phyloP scores from a whole-genome alignment of 2,797 vertebrate species.

The Argentina silus region DNA sequence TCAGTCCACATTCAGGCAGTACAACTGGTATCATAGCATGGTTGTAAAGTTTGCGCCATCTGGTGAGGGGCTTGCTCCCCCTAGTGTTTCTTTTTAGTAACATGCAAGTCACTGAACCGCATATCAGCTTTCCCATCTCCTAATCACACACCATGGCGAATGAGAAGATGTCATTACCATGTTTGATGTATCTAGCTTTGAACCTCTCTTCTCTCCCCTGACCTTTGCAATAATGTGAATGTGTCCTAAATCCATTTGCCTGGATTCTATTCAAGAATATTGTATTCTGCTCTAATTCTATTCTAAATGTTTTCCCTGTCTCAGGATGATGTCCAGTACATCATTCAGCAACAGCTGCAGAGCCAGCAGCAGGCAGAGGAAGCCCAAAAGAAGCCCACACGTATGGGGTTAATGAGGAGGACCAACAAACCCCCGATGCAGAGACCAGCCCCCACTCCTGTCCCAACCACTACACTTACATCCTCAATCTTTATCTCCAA shows the following conservation, averaged over 20 bases:
- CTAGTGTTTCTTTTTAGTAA: too few relatives aligned
- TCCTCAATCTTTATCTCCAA: conserved; percentile 48
- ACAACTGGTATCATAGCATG: too few relatives aligned
- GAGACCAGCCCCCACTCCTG: conserved; percentile 34
- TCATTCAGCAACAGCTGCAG: conserved; percentile 78
- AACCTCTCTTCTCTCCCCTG: too few relatives aligned
- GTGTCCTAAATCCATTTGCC: too few relatives aligned
- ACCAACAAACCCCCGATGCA: conserved; percentile 51
- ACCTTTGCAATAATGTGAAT: too few relatives aligned
- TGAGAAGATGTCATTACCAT: too few relatives aligned
- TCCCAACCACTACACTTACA: background rate
- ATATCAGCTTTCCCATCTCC: background rate
- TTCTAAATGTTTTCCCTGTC: background rate
- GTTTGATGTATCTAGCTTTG: too few relatives aligned
- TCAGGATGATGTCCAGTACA: conserved; percentile 83
- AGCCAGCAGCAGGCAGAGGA: conserved; percentile 69
- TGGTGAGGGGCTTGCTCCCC: conserved; percentile 23
- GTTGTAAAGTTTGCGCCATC: too few relatives aligned
- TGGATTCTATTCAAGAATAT: too few relatives aligned
- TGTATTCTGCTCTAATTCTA: too few relatives aligned
- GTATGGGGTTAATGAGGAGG: conserved; percentile 66
- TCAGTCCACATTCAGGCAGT: too few relatives aligned
- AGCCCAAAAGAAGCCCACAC: conserved; percentile 67
- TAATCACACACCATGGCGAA: too few relatives aligned
- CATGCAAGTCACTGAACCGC: background rate